phyloP scores from a whole-genome alignment of 1,140 invertebrate species.

The Drosophila seguyi region DNA sequence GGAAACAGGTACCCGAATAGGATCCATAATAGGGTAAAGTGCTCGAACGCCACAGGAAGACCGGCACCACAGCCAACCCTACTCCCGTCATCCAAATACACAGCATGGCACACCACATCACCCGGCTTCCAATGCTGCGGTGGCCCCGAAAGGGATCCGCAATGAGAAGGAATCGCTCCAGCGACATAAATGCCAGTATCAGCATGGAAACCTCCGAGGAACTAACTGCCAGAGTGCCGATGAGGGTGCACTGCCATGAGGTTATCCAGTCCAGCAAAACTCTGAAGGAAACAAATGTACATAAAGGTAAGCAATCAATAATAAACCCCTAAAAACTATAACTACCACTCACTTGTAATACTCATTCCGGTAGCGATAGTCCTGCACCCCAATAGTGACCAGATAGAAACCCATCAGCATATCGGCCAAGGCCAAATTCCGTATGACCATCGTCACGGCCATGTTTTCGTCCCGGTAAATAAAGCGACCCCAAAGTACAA shows the following conservation, averaged over 20 bases:
- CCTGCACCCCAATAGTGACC: slow-evolving; percentile 89
- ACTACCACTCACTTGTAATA: slow-evolving; percentile 86
- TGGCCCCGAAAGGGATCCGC: slow-evolving; percentile 88
- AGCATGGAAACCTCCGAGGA: slow-evolving; percentile 91
- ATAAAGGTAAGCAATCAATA: background rate
- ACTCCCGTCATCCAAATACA: slow-evolving; percentile 89
- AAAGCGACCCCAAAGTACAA: slow-evolving; percentile 90
- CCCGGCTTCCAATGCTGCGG: slow-evolving; percentile 86
- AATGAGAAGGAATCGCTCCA: slow-evolving; percentile 91
- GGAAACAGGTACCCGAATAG: slow-evolving; percentile 89
- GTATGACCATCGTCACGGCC: slow-evolving; percentile 88
- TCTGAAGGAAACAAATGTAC: slow-evolving; percentile 16
- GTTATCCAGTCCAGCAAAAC: slow-evolving; percentile 89
- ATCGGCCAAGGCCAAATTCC: slow-evolving; percentile 92
- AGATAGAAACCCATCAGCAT: slow-evolving; percentile 93
- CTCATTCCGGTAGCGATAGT: slow-evolving; percentile 88
- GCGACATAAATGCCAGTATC: slow-evolving; percentile 91
- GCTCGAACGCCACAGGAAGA: slow-evolving; percentile 88
- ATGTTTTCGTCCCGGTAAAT: slow-evolving; percentile 88
- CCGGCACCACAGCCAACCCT: slow-evolving; percentile 89
- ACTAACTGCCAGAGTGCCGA: slow-evolving; percentile 89
- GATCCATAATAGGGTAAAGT: slow-evolving; percentile 89
- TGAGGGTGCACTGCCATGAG: slow-evolving; percentile 88
- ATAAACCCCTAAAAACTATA: background rate
- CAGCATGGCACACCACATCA: slow-evolving; percentile 85